Evolutionary conservation across 1,140 invertebrate genomes (phyloP), one percentile per base, ranked within the genome.

Genomic region (Camponotus pennsylvanicus): DNA sequence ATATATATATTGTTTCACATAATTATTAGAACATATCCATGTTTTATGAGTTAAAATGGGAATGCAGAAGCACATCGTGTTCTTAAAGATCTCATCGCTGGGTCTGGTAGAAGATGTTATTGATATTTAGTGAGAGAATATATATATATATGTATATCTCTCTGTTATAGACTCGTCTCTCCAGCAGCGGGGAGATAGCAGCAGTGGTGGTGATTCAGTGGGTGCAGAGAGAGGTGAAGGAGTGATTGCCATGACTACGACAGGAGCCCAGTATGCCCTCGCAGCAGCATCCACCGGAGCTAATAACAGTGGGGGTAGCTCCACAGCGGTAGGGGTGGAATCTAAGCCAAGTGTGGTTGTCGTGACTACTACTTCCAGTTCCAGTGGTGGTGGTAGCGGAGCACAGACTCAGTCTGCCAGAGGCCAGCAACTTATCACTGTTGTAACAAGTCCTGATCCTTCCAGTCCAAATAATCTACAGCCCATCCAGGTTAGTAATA

Each of bases 171-270:
- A 94, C 86, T 87, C 93, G 86, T 94, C 93, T 86, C 91, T 93
- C 70, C 92, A 91, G 77, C 93, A 91, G 89, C 91, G 91, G 88
- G 92, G 89, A 93, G 90, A 92, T 71, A 89, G 88, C 86, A 91
- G 88, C 78, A 64, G 92, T 89, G 92, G 91, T 88, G 90, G 91
- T 86, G 91, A 93, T 92, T 93, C 92, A 80, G 87, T 88, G 79
- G 91, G 91, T 89, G 87, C 86, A 90, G 92, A 94, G 79, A 94
- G 92, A 92, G 91, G 91, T 89, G 92, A 94, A 93, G 94, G 92
- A 93, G 92, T 92, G 86, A 95, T 95, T 94, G 91, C 94, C 94
- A 95, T 95, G 95, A 95, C 95, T 95, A 95, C 95, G 85, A 95
- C 94, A 75, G 95, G 95, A 95, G 94, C 94, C 89, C 94, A 95